These are phyloP conservation scores for Eolophus roseicapilla DNA, from an alignment of 2,113 vertebrate genomes.

Conservation along the genomic window DNA sequence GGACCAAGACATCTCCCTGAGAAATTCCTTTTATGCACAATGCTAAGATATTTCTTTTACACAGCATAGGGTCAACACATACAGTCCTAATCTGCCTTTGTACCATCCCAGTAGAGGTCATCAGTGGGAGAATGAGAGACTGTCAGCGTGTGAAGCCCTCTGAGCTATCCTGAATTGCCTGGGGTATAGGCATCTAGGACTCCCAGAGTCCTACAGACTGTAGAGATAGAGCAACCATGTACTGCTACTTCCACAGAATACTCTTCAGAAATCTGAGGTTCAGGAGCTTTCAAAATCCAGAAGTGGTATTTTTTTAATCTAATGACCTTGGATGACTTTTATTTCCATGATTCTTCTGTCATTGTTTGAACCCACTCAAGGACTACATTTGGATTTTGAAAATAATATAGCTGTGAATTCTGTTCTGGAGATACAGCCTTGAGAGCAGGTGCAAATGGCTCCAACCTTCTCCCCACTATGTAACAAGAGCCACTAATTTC, in stretches of 20 bases:
- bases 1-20: not conserved
- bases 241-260: not conserved
- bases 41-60: not conserved
- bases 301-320: not conserved
- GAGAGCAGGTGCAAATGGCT: not conserved
- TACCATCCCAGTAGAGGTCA: not conserved
- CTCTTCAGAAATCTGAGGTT: not conserved
- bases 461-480: not conserved
- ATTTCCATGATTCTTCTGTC: not conserved
- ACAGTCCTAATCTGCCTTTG: not conserved
- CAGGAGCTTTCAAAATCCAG: not conserved
- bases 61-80: not conserved
- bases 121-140: not conserved
- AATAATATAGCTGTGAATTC: not conserved
- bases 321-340: not conserved
- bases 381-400: not conserved
- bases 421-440: not conserved
- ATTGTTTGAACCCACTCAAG: not conserved
- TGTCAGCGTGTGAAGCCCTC: rapidly evolving
- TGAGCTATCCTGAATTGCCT: not conserved
- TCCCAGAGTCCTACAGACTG: not conserved
- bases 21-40: not conserved
- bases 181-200: not conserved
- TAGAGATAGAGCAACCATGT: not conserved
- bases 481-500: not conserved